Evolutionary conservation across 2,113 vertebrate genomes (phyloP).

Genomic region (Phainopepla nitens): DNA sequence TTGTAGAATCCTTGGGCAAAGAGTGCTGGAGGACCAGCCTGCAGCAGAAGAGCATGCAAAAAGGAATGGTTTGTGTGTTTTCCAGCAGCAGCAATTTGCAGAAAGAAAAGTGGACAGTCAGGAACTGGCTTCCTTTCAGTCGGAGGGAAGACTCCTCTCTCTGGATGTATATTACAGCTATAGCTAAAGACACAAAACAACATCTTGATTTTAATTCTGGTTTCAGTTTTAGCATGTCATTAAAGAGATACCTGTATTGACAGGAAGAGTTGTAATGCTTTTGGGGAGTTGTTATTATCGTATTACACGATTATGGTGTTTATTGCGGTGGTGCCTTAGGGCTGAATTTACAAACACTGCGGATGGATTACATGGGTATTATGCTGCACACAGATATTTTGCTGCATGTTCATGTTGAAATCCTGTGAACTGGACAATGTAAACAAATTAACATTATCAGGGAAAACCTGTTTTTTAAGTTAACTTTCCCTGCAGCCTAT

Average conservation of each 20-base stretch:
- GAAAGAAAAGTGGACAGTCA: background rate
- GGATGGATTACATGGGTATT: conserved; percentile 27
- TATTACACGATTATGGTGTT: conserved; percentile 40
- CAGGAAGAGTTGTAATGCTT: conserved; percentile 38
- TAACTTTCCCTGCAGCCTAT: background rate
- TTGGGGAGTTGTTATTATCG: conserved; percentile 40
- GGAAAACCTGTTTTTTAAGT: conserved; percentile 35
- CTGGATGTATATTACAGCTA: background rate
- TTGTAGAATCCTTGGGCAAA: background rate
- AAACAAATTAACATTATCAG: conserved; percentile 36
- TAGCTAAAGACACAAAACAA: background rate
- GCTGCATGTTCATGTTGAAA: background rate
- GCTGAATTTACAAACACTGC: conserved; percentile 26
- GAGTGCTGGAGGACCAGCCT: background rate
- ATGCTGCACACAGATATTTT: background rate
- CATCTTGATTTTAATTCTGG: conserved; percentile 10
- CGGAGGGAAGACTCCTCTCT: background rate
- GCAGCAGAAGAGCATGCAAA: background rate
- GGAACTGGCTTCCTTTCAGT: background rate
- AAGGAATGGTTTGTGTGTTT: background rate
- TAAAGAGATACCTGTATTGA: conserved; percentile 50
- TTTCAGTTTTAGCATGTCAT: conserved; percentile 35
- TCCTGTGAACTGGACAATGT: conserved; percentile 41
- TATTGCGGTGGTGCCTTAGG: conserved; percentile 36
- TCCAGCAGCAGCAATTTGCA: background rate